These are phyloP conservation scores for Notothenia rossii DNA, from an alignment of 2,113 vertebrate species.

Conservation along the genomic window DNA sequence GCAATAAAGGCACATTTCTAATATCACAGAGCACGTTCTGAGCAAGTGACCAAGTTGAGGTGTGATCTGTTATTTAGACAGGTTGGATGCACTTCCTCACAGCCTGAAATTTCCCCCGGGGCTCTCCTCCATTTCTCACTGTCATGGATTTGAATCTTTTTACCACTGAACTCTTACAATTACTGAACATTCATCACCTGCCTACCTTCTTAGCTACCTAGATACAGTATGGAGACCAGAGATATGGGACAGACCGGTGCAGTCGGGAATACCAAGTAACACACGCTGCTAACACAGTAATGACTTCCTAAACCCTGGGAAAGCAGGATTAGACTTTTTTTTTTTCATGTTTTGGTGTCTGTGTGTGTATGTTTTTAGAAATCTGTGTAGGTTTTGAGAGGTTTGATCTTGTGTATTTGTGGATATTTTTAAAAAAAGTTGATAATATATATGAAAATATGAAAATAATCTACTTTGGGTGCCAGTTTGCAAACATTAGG, in stretches of 20 bases:
- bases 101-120: constrained; percentile 87
- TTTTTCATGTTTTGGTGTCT: constrained; percentile 12
- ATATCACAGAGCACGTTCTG: constrained; percentile 74
- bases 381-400: background rate
- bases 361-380: background rate
- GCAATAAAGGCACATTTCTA: constrained; percentile 74
- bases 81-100: constrained; percentile 86
- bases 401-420: background rate
- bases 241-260: constrained; percentile 47
- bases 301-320: constrained; percentile 42
- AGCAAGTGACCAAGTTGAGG: constrained; percentile 86
- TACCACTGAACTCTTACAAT: constrained; percentile 84
- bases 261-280: constrained; percentile 66
- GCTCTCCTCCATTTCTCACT: constrained; percentile 86
- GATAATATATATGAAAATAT: background rate
- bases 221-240: constrained; percentile 65
- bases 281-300: constrained; percentile 34
- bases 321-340: constrained; percentile 1
- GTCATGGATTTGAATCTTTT: constrained; percentile 90
- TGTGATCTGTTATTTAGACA: constrained; percentile 91
- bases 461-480: constrained; percentile 4
- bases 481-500: constrained; percentile 1
- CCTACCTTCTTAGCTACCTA: constrained; percentile 65
- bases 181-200: constrained; percentile 84
- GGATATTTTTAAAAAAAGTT: no score